Conservation (phyloP, 2,888 invertebrate genomes). For the Psococerastis gibbosa region DNA sequence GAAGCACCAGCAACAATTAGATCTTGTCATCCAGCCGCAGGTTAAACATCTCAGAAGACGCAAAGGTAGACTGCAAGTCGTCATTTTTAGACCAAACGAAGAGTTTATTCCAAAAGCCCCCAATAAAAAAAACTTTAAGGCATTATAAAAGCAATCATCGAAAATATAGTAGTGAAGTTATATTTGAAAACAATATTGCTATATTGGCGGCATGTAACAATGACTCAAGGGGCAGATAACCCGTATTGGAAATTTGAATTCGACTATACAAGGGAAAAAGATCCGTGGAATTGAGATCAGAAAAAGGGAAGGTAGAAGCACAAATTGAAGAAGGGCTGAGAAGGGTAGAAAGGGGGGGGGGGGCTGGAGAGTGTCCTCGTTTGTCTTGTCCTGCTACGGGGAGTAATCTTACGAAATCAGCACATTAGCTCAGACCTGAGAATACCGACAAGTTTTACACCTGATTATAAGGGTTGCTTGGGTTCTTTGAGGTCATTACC, state of each 20-base stretch:
- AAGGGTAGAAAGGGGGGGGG: constrained; percentile 34
- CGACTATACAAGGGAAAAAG: constrained; percentile 2
- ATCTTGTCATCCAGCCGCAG: too few species aligned
- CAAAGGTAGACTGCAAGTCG: too few species aligned
- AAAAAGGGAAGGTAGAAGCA: constrained; percentile 2
- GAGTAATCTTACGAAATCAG: constrained; percentile 10
- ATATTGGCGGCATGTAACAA: background rate
- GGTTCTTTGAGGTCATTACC: background rate
- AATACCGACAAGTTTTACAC: constrained; percentile 8
- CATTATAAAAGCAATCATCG: too few species aligned
- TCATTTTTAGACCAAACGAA: too few species aligned
- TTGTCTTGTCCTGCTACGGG: constrained; percentile 3
- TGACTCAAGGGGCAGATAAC: constrained; percentile 9
- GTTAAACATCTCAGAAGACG: too few species aligned
- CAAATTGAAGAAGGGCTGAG: constrained; percentile 24
- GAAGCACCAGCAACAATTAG: too few species aligned
- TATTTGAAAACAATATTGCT: too few species aligned
- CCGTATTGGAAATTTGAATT: constrained; percentile 7
- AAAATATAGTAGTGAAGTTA: too few species aligned
- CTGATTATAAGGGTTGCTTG: constrained; percentile 10
- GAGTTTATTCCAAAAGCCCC: background rate
- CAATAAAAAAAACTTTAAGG: background rate
- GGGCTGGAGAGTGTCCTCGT: constrained; percentile 28
- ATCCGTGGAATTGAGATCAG: background rate
- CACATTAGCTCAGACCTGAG: constrained; percentile 14